A percentile compares a stretch with the other conserved stretches of the same genome.
phyloP scores from a whole-genome alignment of 1,140 invertebrate species.

The Spodoptera litura region DNA sequence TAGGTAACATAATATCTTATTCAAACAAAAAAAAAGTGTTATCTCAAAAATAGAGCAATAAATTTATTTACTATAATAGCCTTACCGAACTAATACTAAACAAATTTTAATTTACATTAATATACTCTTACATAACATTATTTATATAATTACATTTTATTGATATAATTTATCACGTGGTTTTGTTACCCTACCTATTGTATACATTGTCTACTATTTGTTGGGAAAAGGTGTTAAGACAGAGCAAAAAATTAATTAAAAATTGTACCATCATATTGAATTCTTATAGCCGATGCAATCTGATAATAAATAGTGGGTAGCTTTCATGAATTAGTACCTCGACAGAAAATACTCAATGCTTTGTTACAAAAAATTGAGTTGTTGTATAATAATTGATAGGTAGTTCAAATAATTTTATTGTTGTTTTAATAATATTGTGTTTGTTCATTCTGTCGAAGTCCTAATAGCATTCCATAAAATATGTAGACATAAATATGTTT shows the following conservation, averaged over 20 bases:
- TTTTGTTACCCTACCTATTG: conserved; percentile 65
- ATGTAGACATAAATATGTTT: conserved; percentile 37
- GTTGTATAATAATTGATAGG: too few species aligned
- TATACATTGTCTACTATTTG: conserved; percentile 33
- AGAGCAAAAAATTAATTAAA: conserved; percentile 16
- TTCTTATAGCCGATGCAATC: conserved; percentile 32
- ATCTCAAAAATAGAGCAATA: conserved; percentile 64
- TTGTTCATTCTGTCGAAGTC: neutral
- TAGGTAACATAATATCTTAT: conserved; percentile 59
- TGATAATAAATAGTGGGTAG: conserved; percentile 41
- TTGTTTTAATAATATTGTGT: neutral
- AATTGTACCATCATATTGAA: conserved; percentile 34
- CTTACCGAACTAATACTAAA: conserved; percentile 63
- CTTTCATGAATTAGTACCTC: conserved; percentile 30
- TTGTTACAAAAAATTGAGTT: too few species aligned
- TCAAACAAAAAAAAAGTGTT: conserved; percentile 63
- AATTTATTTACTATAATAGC: conserved; percentile 66
- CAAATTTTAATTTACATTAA: conserved; percentile 71
- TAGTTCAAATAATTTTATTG: neutral
- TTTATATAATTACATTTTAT: conserved; percentile 61
- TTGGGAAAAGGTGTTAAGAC: conserved; percentile 8
- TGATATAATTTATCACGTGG: conserved; percentile 78
- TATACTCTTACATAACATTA: conserved; percentile 60
- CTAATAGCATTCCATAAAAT: conserved; percentile 4
- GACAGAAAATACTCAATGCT: neutral